phyloP scores from a whole-genome alignment of 35 echinoderm and acorn worm genomes.

The Amphiura filiformis region DNA sequence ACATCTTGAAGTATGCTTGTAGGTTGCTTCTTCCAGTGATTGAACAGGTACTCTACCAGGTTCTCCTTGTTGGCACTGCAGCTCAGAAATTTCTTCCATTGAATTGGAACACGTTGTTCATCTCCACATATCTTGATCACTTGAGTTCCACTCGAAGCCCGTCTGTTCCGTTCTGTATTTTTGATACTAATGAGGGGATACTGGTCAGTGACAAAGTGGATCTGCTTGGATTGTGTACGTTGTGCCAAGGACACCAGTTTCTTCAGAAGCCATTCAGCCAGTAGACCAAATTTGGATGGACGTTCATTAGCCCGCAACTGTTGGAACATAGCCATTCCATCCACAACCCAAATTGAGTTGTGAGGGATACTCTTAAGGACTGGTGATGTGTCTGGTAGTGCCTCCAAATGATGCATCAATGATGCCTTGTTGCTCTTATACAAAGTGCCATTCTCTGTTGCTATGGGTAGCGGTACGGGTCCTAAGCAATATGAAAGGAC shows the following conservation, averaged over 20 bases:
- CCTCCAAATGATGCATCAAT: conserved; percentile 15
- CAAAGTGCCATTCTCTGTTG: conserved; percentile 30
- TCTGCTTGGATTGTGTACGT: background rate
- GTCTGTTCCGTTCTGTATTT: background rate
- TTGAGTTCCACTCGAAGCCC: background rate
- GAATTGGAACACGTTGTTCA: conserved; percentile 41
- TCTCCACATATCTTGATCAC: conserved; percentile 42
- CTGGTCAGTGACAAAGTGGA: conserved; percentile 63
- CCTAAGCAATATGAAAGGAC: conserved; percentile 35
- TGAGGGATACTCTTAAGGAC: background rate
- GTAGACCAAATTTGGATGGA: conserved; percentile 51
- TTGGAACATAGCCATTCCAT: conserved; percentile 65
- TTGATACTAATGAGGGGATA: conserved; percentile 23
- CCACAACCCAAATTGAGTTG: conserved; percentile 25
- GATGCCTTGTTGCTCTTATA: conserved; percentile 58
- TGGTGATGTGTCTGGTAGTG: background rate
- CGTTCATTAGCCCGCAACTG: background rate
- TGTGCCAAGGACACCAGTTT: conserved; percentile 12
- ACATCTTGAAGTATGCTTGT: conserved; percentile 18
- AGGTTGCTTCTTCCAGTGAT: background rate
- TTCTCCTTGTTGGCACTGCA: conserved; percentile 44
- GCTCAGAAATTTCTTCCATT: conserved; percentile 75
- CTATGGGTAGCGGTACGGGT: conserved; percentile 33
- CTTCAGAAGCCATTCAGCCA: conserved; percentile 29
- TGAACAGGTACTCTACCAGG: conserved; percentile 39